Evolutionary conservation across 2,888 invertebrate genomes (phyloP).

Genomic region (Bombylius discolor): DNA sequence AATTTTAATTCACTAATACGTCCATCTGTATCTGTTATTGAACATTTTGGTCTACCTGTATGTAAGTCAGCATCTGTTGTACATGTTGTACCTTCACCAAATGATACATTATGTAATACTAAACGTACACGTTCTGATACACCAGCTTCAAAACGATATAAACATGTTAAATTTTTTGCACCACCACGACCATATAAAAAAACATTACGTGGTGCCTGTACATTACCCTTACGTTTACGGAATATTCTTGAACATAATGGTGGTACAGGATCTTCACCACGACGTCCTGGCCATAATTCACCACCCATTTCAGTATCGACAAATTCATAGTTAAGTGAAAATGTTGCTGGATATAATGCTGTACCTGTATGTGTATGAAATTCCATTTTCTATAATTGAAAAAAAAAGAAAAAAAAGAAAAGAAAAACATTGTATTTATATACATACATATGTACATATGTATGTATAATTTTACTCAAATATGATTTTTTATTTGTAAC

Average conservation of each 20-base stretch:
- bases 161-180: slow-evolving; percentile 58
- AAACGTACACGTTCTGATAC: slow-evolving; percentile 52
- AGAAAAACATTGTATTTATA: no score
- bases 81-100: slow-evolving; percentile 54
- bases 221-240: slow-evolving; percentile 49
- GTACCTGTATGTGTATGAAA: slow-evolving; percentile 57
- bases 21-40: slow-evolving; percentile 31
- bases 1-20: slow-evolving; percentile 44
- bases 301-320: slow-evolving; percentile 68
- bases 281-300: slow-evolving; percentile 43
- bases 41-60: slow-evolving; percentile 53
- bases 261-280: slow-evolving; percentile 36
- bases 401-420: no score
- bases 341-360: slow-evolving; percentile 63
- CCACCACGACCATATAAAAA: slow-evolving; percentile 77
- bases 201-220: slow-evolving; percentile 57
- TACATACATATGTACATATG: no score
- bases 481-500: no score
- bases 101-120: slow-evolving; percentile 55
- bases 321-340: slow-evolving; percentile 66
- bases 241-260: slow-evolving; percentile 49
- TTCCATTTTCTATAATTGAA: slow-evolving; percentile 36
- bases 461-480: no score
- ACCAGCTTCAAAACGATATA: slow-evolving; percentile 60
- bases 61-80: slow-evolving; percentile 58